Conservation (phyloP, 1,140 invertebrate genomes). For the Telenomus remus region DNA sequence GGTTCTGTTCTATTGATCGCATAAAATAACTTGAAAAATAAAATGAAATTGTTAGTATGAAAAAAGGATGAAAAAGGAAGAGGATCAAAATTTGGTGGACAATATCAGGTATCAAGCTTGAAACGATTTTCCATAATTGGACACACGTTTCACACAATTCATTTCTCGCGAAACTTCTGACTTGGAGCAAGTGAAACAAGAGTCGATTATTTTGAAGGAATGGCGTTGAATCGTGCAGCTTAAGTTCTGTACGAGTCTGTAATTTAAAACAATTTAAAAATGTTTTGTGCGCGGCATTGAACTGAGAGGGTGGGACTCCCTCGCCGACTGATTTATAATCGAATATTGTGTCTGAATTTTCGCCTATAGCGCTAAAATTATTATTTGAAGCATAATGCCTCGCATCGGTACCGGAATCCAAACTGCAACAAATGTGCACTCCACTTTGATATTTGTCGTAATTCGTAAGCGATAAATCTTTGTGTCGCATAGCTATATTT, state of each 20-base stretch:
- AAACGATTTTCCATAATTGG: no score
- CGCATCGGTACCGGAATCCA: constrained; percentile 11
- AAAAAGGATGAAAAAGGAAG: no score
- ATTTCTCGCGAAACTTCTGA: not conserved
- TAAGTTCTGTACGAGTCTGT: constrained; percentile 38
- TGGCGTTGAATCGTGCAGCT: constrained; percentile 18
- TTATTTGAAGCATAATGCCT: constrained; percentile 31
- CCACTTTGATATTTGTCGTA: constrained; percentile 28
- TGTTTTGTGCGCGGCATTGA: constrained; percentile 27
- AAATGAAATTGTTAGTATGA: not conserved
- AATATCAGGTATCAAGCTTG: no score
- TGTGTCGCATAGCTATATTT: constrained; percentile 3
- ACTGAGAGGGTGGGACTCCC: constrained; percentile 29
- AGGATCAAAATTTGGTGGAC: no score
- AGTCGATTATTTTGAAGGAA: constrained; percentile 31
- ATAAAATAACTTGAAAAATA: no score
- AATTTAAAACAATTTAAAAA: constrained; percentile 62
- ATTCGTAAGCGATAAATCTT: constrained; percentile 38
- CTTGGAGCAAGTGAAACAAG: not conserved
- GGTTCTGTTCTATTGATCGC: not conserved
- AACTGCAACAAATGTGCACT: constrained; percentile 35
- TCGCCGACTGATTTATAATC: constrained; percentile 56
- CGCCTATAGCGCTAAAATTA: constrained; percentile 47
- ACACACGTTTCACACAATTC: no score
- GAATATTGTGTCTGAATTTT: constrained; percentile 49